Percentiles rank a stretch among this genome's conserved stretches.
These are phyloP conservation scores for Halcyon badia DNA, from an alignment of 2,797 vertebrate genomes.

Conservation along the genomic window DNA sequence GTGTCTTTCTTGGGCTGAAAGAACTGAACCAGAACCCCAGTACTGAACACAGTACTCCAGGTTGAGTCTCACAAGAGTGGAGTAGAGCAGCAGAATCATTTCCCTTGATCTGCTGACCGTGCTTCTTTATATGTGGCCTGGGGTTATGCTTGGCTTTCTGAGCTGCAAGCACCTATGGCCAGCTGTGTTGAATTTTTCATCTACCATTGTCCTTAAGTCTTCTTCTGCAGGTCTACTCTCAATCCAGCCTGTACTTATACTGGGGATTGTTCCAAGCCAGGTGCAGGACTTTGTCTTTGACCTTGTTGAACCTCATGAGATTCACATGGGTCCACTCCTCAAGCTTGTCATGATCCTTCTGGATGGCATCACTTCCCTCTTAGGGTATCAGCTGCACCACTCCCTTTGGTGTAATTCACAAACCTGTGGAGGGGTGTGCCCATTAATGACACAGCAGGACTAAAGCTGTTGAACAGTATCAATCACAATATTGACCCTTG, in stretches of 20 bases:
- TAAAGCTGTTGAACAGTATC: background rate
- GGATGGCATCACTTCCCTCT: background rate
- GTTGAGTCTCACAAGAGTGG: background rate
- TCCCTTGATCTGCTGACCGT: background rate
- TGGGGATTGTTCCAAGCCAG: background rate
- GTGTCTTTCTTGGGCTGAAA: background rate
- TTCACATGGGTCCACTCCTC: background rate
- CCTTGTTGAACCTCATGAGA: background rate
- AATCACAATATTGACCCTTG: accelerated
- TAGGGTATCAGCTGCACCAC: background rate
- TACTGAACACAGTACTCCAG: background rate
- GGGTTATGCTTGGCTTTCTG: no score
- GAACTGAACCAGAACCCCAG: no score
- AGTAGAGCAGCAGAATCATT: background rate
- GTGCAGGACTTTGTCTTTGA: background rate
- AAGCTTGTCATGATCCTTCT: background rate
- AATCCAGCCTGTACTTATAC: background rate
- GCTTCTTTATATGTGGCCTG: background rate
- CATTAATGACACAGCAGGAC: no score
- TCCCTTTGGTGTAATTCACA: background rate
- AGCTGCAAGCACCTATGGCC: no score
- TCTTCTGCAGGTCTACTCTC: background rate
- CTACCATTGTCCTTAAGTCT: background rate
- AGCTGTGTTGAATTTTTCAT: no score
- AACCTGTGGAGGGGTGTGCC: background rate